Evolutionary conservation across 2,888 invertebrate genomes (phyloP), one percentile per base, ranked within the genome.

Genomic region (Erannis defoliaria): DNA sequence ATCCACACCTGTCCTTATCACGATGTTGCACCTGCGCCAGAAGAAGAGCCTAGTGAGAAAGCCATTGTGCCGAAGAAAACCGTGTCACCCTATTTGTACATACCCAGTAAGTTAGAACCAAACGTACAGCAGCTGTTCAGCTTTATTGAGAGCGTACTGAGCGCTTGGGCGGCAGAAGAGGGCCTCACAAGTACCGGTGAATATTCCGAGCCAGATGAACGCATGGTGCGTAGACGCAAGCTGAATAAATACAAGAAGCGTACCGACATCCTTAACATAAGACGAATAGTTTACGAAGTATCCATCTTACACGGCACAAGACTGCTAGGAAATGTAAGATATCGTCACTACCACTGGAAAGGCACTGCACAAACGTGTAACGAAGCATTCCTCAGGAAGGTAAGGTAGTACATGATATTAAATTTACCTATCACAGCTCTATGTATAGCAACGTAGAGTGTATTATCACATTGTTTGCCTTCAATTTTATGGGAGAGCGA

Each of bases 331-430:
- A 96, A 95, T 79, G 94, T 96, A 48, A 92, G 96, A 69, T 96
- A 94, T 84, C 94, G 96, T 46, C 97, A 97, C 85, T 95, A 96
- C 76, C 97, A 97, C 88, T 97, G 97, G 95, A 96, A 97, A 78
- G 95, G 96, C 67, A 96, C 97, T 40, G 96, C 97, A 58, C 97
- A 97, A 85, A 96, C 96, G 76, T 98, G 98, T 93, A 98, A 98
- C 84, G 97, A 97, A 87, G 94, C 96, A 77, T 98, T 98, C 92
- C 94, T 98, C 64, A 95, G 96, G 89, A 97, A 97, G 97, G 97
- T 98, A 93, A 93, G 91, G 71, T 58, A 55, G 54, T 33, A 18
- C 33, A 9, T 19, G 18, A n/a, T 43, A 14, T 12, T 40, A 23
- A 16, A 4, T 23, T 10, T 29, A 29, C 40, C 10, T 16, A 48